phyloP scores from a whole-genome alignment of 1,140 invertebrate genomes.

The Caenorhabditis inopinata region DNA sequence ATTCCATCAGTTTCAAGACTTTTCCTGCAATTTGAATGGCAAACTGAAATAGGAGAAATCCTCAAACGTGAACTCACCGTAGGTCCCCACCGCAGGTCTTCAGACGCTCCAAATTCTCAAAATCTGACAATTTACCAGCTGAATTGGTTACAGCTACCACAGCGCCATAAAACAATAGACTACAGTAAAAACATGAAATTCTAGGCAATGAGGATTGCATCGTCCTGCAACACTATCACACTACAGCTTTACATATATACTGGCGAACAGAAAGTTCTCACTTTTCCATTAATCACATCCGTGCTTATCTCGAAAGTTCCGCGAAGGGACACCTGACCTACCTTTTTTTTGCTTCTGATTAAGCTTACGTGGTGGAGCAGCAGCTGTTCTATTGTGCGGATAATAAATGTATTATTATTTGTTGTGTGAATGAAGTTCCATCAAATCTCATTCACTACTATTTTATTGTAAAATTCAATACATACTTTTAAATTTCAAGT shows the following conservation, averaged over 20 bases:
- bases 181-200: not conserved
- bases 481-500: no score
- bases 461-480: no score
- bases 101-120: not conserved
- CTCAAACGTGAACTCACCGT: not conserved
- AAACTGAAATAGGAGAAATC: not conserved
- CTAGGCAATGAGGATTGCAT: not conserved
- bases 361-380: not conserved
- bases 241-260: not conserved
- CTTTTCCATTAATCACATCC: not conserved
- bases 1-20: not conserved
- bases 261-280: not conserved
- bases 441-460: no score
- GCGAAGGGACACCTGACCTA: not conserved
- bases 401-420: not conserved
- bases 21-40: not conserved
- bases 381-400: not conserved
- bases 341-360: slow-evolving; percentile 4
- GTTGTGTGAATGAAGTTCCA: no score
- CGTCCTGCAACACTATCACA: not conserved
- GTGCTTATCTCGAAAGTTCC: slow-evolving; percentile 1
- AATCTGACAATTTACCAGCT: not conserved
- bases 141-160: no score
- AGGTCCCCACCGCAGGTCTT: not conserved
- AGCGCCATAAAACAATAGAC: no score